These are phyloP conservation scores for Zeus faber DNA, from an alignment of 2,113 vertebrate genomes.

Conservation along the genomic window DNA sequence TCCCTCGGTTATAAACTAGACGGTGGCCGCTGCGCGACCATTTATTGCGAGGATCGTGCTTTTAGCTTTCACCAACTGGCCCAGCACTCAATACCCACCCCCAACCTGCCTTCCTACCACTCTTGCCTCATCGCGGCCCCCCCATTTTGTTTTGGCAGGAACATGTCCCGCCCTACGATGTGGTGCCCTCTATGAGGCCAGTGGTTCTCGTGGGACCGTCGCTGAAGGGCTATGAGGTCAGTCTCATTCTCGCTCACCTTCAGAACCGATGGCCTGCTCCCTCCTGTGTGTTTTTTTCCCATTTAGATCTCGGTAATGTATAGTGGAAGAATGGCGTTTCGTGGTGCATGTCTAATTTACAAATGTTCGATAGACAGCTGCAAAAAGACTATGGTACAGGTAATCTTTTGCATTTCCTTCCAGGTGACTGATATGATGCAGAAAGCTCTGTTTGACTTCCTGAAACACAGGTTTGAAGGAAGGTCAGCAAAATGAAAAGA, in stretches of 20 bases:
- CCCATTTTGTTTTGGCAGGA: conserved; percentile 80
- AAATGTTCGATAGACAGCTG: background rate
- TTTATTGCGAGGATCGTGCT: background rate
- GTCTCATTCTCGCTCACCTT: conserved; percentile 2
- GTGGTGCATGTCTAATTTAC: background rate
- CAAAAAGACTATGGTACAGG: too few species aligned
- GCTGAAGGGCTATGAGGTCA: conserved; percentile 95
- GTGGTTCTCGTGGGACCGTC: conserved; percentile 96
- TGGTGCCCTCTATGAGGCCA: conserved; percentile 95
- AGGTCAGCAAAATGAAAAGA: conserved; percentile 74
- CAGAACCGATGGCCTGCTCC: background rate
- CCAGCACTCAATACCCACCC: background rate
- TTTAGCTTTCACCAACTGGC: conserved; percentile 1
- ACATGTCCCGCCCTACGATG: conserved; percentile 90
- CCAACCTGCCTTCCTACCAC: background rate
- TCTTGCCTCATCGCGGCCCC: conserved; percentile 25
- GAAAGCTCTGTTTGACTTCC: conserved; percentile 96
- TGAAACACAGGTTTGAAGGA: conserved; percentile 96
- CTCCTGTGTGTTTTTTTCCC: background rate
- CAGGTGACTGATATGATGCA: conserved; percentile 99
- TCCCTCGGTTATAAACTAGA: background rate
- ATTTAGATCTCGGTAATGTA: too few species aligned
- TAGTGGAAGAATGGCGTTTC: too few species aligned
- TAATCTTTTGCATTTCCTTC: background rate
- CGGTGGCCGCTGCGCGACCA: too few species aligned